Evolutionary conservation across 2,888 invertebrate species (phyloP).

Genomic region (Cheilosia impressa): DNA sequence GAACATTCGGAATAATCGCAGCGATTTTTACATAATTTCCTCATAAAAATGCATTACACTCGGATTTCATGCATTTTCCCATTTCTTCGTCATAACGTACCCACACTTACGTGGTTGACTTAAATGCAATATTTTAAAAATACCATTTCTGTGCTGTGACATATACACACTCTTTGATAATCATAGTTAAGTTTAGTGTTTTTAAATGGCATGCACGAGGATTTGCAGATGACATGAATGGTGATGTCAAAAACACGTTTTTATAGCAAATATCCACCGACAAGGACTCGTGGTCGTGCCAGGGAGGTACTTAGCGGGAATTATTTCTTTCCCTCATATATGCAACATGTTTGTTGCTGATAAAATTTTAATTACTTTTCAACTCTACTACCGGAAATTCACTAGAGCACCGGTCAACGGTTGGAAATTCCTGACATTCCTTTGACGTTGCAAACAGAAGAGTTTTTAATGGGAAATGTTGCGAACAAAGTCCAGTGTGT

Average conservation of each 20-base stretch:
- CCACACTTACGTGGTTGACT: too few relatives aligned
- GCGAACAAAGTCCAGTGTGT: not conserved
- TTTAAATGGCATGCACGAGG: not conserved
- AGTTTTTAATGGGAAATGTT: not conserved
- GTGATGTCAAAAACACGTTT: not conserved
- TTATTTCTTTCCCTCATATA: not conserved
- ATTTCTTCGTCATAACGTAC: too few relatives aligned
- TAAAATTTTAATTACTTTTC: constrained; percentile 1
- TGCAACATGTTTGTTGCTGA: not conserved
- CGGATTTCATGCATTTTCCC: too few relatives aligned
- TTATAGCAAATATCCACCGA: not conserved
- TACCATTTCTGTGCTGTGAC: too few relatives aligned
- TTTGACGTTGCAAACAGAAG: not conserved
- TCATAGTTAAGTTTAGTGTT: not conserved
- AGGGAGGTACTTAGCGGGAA: not conserved
- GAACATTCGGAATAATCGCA: too few relatives aligned
- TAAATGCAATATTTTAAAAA: too few relatives aligned
- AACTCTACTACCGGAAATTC: not conserved
- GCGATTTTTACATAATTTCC: not conserved
- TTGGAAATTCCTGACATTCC: not conserved
- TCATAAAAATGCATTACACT: too few relatives aligned
- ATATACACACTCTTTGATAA: too few relatives aligned
- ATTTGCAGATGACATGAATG: not conserved
- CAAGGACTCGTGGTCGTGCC: not conserved
- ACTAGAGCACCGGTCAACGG: not conserved